Base-by-base conservation (phyloP, 1,140 invertebrate genomes). In the Triops longicaudatus region DNA sequence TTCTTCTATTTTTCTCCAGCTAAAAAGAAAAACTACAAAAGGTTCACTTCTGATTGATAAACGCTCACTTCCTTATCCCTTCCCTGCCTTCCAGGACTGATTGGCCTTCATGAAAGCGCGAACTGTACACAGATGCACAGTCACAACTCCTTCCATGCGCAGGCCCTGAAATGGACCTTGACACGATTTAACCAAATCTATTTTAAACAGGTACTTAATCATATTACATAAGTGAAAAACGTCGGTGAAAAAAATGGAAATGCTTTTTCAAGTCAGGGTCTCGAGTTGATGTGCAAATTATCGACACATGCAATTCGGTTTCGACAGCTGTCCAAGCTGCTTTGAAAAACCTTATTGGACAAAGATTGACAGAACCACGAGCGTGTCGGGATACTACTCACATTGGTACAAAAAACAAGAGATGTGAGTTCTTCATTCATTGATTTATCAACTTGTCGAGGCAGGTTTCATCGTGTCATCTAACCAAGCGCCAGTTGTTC, bases 121-220 rank as follows among this genome's bases (percentile, higher is more conserved):
- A 22, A 63, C 50, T 63, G 50, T 22, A 17, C 14, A 6, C 50
- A 63, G 22, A 17, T 22, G 22, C 50, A 63, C 50, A 63, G 50
- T 63, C 50, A 63, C 14, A 63, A 63, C 50, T 22, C 14, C n/a
- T 63, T 63, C 50, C 50, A 63, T 63, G 50, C 14, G n/a, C 50
- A 63, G 50, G 50, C 50, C 50, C 50, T 63, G 50, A 63, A 63
- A 63, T 63, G 50, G 50, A 63, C 50, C 50, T 63, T 63, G 50
- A 14, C 50, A 63, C 50, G 50, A 22, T 63, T 63, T 63, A 63
- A 63, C 50, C 50, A 63, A 22, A 5, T 63, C n/a, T 22, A 63
- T 14, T 63, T 63, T 63, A 63, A 63, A 63, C 50, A 22, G 50
- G 50, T 63, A 63, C 1, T 63, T n/a, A n/a, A 22, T n/a, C 14